Evolutionary conservation across 1,140 invertebrate genomes (phyloP), one percentile per base, ranked within the genome.

Genomic region (Diplogasteroides magnus): DNA sequence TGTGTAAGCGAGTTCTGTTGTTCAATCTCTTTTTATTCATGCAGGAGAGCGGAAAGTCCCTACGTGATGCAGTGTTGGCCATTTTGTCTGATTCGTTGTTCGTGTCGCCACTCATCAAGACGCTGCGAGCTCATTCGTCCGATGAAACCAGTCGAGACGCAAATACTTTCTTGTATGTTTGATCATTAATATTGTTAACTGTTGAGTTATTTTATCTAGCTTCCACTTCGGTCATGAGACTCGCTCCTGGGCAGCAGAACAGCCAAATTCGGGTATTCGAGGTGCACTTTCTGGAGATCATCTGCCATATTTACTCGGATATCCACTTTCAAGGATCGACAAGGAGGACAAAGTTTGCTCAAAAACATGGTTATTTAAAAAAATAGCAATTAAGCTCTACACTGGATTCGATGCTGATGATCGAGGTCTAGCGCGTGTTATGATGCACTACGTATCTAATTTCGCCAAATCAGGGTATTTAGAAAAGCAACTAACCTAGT

Each of bases 391-490:
- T 71, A n/a, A 74, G 62, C 56, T 76, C 13, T 77, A 77, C 64
- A 66, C 32, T 28, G 68, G 93, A 85, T 97, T 93, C 84, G 94
- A 91, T 6, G 91, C 90, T 83, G 88, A 90, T 25, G 94, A 98
- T 86, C 87, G 90, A 64, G 88, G 89, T 62, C 86, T 98, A 3
- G 90, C 93, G 0, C 91, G 96, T 84, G 90, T 90, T 67, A 90
- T 95, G 61, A 96, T 98, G 87, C 88, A 90, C 29, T 95, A 94
- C 82, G 90, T 94, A 85, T 90, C 91, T n/a, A 98, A 97, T 86
- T 98, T 98, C 83, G 92, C 92, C 15, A 91, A 91, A 83, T 91
- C 90, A n/a, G 95, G 95, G 94, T 97, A n/a, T n/a, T n/a, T n/a
- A n/a, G n/a, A n/a, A n/a, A n/a, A 31, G 25, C 62, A 28, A 28